phyloP scores from a whole-genome alignment of 1,140 invertebrate genomes.

The Saccostrea echinata region DNA sequence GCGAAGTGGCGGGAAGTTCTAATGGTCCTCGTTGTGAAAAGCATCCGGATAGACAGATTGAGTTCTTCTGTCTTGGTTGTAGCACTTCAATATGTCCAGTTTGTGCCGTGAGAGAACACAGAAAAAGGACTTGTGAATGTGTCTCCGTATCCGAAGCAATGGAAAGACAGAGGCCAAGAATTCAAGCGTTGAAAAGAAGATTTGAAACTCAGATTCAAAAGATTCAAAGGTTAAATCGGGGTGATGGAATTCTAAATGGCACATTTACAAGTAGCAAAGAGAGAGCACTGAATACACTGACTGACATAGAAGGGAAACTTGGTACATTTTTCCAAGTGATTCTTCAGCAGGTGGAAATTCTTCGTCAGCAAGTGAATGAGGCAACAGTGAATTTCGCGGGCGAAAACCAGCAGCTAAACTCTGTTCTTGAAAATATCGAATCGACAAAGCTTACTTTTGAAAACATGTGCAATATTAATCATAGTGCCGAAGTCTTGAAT shows the following conservation, averaged over 20 bases:
- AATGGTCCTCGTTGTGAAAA: slow-evolving; percentile 52
- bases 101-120: slow-evolving; percentile 61
- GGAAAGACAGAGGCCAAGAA: slow-evolving; percentile 53
- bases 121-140: slow-evolving; percentile 60
- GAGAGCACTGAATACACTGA: slow-evolving; percentile 46
- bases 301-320: slow-evolving; percentile 59
- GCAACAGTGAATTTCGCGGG: slow-evolving; percentile 46
- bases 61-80: slow-evolving; percentile 62
- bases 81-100: slow-evolving; percentile 54
- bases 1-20: not conserved
- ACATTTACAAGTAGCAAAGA: slow-evolving; percentile 58
- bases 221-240: slow-evolving; percentile 45
- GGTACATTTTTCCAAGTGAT: slow-evolving; percentile 58
- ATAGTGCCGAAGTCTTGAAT: slow-evolving; percentile 60
- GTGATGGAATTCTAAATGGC: slow-evolving; percentile 45
- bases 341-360: slow-evolving; percentile 58
- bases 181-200: slow-evolving; percentile 53
- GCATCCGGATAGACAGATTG: slow-evolving; percentile 57
- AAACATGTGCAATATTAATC: slow-evolving; percentile 50
- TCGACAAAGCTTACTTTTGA: slow-evolving; percentile 60
- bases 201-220: slow-evolving; percentile 58
- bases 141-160: slow-evolving; percentile 59
- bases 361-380: slow-evolving; percentile 59
- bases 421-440: slow-evolving; percentile 61
- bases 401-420: slow-evolving; percentile 56